phyloP scores from a whole-genome alignment of 2,888 invertebrate species.

The Dermolepida albohirtum region DNA sequence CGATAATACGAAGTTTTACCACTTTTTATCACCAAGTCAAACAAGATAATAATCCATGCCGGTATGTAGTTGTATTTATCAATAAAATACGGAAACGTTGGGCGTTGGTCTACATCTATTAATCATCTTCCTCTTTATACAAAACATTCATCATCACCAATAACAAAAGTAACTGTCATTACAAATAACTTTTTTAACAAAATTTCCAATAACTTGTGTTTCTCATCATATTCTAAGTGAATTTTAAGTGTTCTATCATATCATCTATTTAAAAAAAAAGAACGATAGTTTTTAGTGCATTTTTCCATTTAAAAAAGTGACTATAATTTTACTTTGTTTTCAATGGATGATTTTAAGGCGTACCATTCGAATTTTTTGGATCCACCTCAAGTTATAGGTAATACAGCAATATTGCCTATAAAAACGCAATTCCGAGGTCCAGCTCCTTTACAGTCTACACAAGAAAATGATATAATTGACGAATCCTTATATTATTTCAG shows the following conservation, averaged over 20 bases:
- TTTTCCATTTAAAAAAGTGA: constrained; percentile 14
- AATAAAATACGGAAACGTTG: constrained; percentile 35
- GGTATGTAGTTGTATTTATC: constrained; percentile 34
- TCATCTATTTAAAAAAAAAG: not conserved
- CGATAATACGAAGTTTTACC: constrained; percentile 10
- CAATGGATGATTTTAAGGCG: constrained; percentile 73
- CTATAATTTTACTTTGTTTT: not conserved
- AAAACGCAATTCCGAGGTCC: constrained; percentile 94
- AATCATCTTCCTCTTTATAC: constrained; percentile 28
- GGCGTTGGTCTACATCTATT: constrained; percentile 30
- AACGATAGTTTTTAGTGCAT: constrained; percentile 3
- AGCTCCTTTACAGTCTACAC: constrained; percentile 77
- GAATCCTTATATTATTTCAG: constrained; percentile 98
- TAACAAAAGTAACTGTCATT: constrained; percentile 6
- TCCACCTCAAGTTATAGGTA: constrained; percentile 82
- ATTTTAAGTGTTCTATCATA: constrained; percentile 22
- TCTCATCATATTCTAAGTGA: not conserved
- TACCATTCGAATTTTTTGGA: constrained; percentile 93
- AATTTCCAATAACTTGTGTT: not conserved
- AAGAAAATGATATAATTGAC: constrained; percentile 89
- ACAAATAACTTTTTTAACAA: constrained; percentile 9
- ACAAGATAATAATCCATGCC: constrained; percentile 34
- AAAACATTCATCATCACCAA: constrained; percentile 17
- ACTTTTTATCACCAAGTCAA: constrained; percentile 26
- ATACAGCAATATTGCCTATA: constrained; percentile 92